Base-by-base conservation (phyloP, 2,797 vertebrate species). In the Microchirus variegatus region DNA sequence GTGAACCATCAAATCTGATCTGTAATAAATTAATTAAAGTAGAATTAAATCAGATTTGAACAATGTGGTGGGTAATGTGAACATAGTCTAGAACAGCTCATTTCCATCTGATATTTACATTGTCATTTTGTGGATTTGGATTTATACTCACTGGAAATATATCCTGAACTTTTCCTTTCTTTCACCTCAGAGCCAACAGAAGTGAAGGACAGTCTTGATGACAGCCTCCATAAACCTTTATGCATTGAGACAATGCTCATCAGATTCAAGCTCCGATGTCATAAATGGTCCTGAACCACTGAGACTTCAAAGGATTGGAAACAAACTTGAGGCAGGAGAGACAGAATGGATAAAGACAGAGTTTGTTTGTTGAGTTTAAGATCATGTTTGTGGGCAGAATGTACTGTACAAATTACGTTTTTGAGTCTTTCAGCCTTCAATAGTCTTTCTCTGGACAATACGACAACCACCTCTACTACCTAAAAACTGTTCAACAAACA, bases 141-240 rank as follows among this genome's bases (percentile, higher is more conserved):
- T n/a, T n/a, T n/a, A 26, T 26, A 26, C 26, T 26, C 3, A 26
- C 3, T 26, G 26, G 26, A 26, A n/a, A n/a, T n/a, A n/a, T n/a
- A n/a, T n/a, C n/a, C n/a, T n/a, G n/a, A n/a, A n/a, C n/a, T n/a
- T n/a, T n/a, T 42, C 9, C 11, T 81, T 59, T 57, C 51, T 19
- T 68, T 70, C 18, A 15, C 71, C 57, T 50, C 75, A 98, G 97
- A 95, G 87, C 95, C 90, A 93, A 93, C 75, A 96, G 95, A 94
- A 96, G 93, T 9, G 97, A 98, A 67, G 95, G 95, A 82, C 96
- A 96, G 92, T 98, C 96, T 93, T 98, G 96, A 98, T 93, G 91
- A 90, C 83, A 75, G 83, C 88, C 83, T 80, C 65, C 44, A 47
- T 55, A 76, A 75, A 80, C 87, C 75, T 81, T 80, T 75, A 87